Conservation (phyloP, 2,113 vertebrate species). For the Tupaia tana region DNA sequence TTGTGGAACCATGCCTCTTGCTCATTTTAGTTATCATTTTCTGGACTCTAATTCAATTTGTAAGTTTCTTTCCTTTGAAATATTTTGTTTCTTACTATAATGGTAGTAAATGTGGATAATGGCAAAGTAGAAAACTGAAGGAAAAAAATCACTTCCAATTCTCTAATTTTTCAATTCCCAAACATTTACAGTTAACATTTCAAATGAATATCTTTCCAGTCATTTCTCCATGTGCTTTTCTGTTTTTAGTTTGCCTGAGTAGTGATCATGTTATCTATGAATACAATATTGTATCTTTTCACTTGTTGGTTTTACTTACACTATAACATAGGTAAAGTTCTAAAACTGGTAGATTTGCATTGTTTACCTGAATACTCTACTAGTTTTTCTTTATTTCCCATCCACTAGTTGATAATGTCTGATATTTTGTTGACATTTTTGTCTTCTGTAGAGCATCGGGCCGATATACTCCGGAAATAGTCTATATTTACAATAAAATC, state of each 20-base stretch:
- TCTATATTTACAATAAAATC: not conserved
- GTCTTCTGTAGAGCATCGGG: not conserved
- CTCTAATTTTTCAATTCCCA: not conserved
- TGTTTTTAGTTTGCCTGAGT: not conserved
- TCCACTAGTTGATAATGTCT: not conserved
- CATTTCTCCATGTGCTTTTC: not conserved
- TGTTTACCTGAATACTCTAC: not conserved
- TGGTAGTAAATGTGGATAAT: not conserved
- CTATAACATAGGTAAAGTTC: not conserved
- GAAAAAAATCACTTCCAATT: not conserved
- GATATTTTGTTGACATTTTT: constrained; percentile 14
- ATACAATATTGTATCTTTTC: not conserved
- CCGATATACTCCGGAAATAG: not conserved
- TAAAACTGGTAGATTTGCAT: not conserved
- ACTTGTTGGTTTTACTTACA: not conserved
- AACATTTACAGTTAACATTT: not conserved
- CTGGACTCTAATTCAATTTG: not conserved
- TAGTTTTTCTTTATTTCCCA: not conserved
- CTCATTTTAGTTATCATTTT: not conserved
- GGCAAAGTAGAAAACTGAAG: not conserved
- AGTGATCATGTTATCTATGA: not conserved
- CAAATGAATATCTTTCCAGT: not conserved
- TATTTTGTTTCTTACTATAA: not conserved
- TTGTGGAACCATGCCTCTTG: not conserved
- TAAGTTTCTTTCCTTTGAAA: not conserved